Evolutionary conservation across 2,888 invertebrate genomes (phyloP), one percentile per base, ranked within the genome.

Genomic region (Spodoptera picta): DNA sequence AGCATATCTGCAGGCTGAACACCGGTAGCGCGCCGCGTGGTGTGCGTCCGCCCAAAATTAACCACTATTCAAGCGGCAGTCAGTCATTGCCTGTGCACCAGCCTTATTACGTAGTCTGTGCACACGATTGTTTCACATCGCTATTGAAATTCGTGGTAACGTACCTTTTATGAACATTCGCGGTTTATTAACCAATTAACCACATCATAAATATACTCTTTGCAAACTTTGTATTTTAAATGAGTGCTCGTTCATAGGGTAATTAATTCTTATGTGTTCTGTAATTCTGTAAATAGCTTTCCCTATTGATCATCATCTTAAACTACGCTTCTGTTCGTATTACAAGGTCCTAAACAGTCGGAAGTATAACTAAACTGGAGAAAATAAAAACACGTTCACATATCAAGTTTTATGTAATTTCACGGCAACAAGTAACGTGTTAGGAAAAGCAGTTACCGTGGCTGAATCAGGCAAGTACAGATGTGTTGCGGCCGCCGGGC

Each of bases 381-480:
- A 53, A 54, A 59, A 59, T 50, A 74, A 62, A 68, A 65, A 64
- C 50, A 36, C 36, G 49, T n/a, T 50, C 45, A 23, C 42, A 43
- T 48, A 53, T 23, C 60, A 24, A 59, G 59, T 63, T 68, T 72
- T 68, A 65, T 73, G 65, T 63, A 66, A 72, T 68, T 75, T 73
- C 68, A 70, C 68, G 65, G 75, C 74, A 78, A 70, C 71, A 56
- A 70, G 63, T 75, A 76, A 65, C 77, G 76, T 74, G 75, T 80
- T 82, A 79, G 79, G 84, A 86, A 69, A 83, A 84, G 82, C 86
- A 84, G 86, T 87, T 86, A 88, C 83, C 82, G 77, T 80, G 80
- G 70, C 75, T 81, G 82, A 81, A 87, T 86, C 88, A 74, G 77
- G 84, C 83, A 80, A 62, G 84, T 84, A 85, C 86, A 85, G 82